phyloP scores from a whole-genome alignment of 2,888 invertebrate genomes.

The Glaucopsyche alexis region DNA sequence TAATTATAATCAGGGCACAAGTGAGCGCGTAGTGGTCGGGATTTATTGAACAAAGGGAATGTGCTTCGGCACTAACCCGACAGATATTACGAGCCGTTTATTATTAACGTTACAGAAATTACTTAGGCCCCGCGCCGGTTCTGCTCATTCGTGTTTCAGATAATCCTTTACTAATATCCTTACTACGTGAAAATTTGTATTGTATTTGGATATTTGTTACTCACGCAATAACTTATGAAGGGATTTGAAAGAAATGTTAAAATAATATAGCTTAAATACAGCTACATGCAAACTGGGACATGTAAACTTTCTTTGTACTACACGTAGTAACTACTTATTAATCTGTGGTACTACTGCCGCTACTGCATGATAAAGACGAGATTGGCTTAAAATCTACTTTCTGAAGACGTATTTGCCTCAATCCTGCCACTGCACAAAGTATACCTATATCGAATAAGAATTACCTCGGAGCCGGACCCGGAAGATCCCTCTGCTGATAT shows the following conservation, averaged over 20 bases:
- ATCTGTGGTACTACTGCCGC: too few relatives aligned
- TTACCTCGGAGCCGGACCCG: neutral
- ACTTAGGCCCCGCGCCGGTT: conserved; percentile 26
- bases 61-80: conserved; percentile 30
- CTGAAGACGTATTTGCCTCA: neutral
- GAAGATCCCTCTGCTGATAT: neutral
- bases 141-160: conserved; percentile 7
- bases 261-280: too few relatives aligned
- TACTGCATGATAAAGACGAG: too few relatives aligned
- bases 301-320: too few relatives aligned
- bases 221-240: too few relatives aligned
- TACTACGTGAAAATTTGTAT: too few relatives aligned
- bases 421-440: neutral
- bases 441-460: neutral
- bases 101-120: conserved; percentile 35
- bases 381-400: neutral
- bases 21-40: conserved; percentile 34
- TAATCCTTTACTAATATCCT: neutral
- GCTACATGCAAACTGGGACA: too few relatives aligned
- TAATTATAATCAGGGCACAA: conserved; percentile 36
- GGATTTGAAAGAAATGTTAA: too few relatives aligned
- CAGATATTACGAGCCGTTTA: conserved; percentile 37
- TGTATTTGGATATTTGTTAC: too few relatives aligned
- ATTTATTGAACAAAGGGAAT: conserved; percentile 37
- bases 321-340: too few relatives aligned